A percentile compares a stretch with the other conserved stretches of the same genome.
These are phyloP conservation scores for Bursaphelenchus mucronatus DNA, from an alignment of 1,140 invertebrate genomes.

Conservation along the genomic window DNA sequence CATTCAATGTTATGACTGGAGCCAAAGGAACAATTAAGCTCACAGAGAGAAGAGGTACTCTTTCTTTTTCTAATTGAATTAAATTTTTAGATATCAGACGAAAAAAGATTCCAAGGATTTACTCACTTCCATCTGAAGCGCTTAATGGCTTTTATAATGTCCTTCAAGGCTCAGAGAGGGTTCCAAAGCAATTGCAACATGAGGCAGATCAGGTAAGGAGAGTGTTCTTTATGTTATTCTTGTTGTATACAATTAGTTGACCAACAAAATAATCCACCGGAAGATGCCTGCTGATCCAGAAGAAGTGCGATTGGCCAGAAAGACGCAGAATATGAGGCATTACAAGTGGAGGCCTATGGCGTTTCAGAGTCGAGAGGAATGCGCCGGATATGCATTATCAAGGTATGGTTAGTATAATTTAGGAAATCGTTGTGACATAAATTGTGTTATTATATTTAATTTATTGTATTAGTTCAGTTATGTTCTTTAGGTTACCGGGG, in stretches of 20 bases:
- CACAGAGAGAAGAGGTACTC: conserved; percentile 18
- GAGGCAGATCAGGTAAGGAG: conserved; percentile 39
- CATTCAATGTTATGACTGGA: conserved; percentile 24
- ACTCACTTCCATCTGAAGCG: conserved; percentile 33
- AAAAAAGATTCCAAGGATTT: neutral
- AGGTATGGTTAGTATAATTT: conserved; percentile 25
- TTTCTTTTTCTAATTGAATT: neutral
- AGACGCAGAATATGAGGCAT: conserved; percentile 31
- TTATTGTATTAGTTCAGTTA: conserved; percentile 2
- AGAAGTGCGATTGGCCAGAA: conserved; percentile 33
- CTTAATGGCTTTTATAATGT: conserved; percentile 34
- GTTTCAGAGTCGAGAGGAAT: conserved; percentile 35
- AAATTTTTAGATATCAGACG: no score
- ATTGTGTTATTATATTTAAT: conserved; percentile 13
- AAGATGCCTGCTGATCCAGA: conserved; percentile 34
- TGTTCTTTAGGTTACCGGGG: conserved; percentile 30
- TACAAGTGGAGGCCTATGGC: conserved; percentile 53
- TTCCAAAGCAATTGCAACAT: conserved; percentile 41
- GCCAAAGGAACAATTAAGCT: conserved; percentile 20
- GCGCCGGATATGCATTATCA: conserved; percentile 41
- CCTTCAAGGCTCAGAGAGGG: conserved; percentile 19
- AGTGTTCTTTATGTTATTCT: neutral
- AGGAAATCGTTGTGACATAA: conserved; percentile 10
- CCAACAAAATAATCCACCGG: conserved; percentile 33
- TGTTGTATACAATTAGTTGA: conserved; percentile 30